Evolutionary conservation across 2,888 invertebrate species (phyloP).

Genomic region (Eupithecia tripunctaria): DNA sequence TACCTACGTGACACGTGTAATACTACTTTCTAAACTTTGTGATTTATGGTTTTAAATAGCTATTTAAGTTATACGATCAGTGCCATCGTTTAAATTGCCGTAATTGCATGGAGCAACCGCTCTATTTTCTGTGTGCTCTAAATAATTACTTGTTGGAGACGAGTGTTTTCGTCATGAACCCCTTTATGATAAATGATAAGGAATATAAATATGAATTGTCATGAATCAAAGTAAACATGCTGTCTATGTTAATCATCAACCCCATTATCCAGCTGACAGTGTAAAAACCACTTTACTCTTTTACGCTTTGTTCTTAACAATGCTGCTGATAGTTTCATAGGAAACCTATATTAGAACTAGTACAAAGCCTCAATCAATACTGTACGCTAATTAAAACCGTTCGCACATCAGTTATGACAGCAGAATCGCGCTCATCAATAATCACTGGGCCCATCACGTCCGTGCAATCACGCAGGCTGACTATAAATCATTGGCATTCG

Average conservation of each 20-base stretch:
- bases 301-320: background rate
- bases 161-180: no score
- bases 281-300: no score
- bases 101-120: no score
- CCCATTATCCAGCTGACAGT: background rate
- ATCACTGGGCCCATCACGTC: slow-evolving; percentile 43
- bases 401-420: slow-evolving; percentile 39
- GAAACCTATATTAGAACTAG: background rate
- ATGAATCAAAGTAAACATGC: background rate
- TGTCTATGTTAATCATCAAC: background rate
- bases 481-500: slow-evolving; percentile 56
- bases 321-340: background rate
- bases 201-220: background rate
- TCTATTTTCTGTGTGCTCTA: no score
- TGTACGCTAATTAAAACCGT: slow-evolving; percentile 45
- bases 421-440: slow-evolving; percentile 50
- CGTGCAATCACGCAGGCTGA: slow-evolving; percentile 46
- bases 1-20: no score
- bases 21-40: no score
- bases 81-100: no score
- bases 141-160: no score
- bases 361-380: slow-evolving; percentile 27
- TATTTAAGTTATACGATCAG: no score
- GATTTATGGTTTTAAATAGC: no score
- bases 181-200: no score